Conservation (phyloP, 2,797 vertebrate genomes). For the Erithacus rubecula region DNA sequence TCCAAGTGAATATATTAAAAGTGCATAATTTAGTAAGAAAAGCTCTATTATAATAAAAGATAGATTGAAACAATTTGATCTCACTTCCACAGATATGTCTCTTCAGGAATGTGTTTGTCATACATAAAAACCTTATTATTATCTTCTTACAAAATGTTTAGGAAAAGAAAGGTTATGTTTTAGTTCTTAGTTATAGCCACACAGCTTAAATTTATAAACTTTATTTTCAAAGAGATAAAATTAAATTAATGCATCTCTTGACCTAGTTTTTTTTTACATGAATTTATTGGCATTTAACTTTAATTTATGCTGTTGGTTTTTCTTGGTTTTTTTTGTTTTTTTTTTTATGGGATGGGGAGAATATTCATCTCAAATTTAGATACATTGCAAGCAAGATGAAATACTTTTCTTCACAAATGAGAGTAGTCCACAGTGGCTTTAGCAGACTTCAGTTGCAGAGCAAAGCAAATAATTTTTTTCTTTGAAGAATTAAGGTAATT, state of each 20-base stretch:
- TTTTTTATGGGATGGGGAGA: neutral
- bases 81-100: neutral
- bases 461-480: neutral
- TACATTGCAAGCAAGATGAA: neutral
- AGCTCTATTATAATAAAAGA: neutral
- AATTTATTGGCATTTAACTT: neutral
- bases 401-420: neutral
- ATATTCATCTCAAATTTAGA: neutral
- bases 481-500: slow-evolving; percentile 6
- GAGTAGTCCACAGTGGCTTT: neutral
- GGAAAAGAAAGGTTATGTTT: neutral
- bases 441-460: neutral
- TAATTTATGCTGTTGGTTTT: neutral
- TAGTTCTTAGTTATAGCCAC: neutral
- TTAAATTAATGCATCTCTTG: neutral
- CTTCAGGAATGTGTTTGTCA: neutral
- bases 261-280: neutral
- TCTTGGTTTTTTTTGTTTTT: neutral
- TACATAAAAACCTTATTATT: neutral
- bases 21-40: neutral
- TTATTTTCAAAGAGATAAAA: slow-evolving; percentile 5
- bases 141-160: neutral
- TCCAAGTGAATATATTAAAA: neutral
- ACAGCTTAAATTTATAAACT: neutral
- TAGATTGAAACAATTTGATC: neutral